A percentile compares a stretch with the other conserved stretches of the same genome.
phyloP scores from a whole-genome alignment of 1,140 invertebrate species.

The Drosophila neocordata region DNA sequence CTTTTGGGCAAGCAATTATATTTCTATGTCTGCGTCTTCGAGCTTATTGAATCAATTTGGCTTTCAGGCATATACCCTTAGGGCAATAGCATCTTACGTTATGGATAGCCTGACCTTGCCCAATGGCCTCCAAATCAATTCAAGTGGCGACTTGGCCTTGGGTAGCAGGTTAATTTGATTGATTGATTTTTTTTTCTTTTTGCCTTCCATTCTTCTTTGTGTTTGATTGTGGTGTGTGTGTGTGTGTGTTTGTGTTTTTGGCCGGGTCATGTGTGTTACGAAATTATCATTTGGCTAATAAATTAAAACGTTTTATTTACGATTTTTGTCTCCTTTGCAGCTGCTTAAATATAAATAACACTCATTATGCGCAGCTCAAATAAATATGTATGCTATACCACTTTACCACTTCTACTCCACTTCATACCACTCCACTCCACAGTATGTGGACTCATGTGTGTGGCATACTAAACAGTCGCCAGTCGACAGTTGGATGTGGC shows the following conservation, averaged over 20 bases:
- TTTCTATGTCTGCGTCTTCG: neutral
- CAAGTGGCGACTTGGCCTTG: conserved; percentile 28
- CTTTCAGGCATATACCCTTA: neutral
- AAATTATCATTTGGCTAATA: conserved; percentile 51
- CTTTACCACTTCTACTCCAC: neutral
- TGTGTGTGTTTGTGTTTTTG: neutral
- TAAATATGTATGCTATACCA: conserved; percentile 45
- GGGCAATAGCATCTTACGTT: conserved; percentile 4
- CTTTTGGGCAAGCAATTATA: conserved; percentile 33
- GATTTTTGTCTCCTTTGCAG: conserved; percentile 55
- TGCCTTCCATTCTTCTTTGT: neutral
- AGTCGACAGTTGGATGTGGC: conserved; percentile 45
- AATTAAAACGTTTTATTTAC: conserved; percentile 57
- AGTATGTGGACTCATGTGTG: conserved; percentile 48
- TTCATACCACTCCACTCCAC: neutral
- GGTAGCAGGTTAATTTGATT: conserved; percentile 52
- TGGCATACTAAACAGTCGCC: conserved; percentile 51
- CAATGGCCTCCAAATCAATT: conserved; percentile 39
- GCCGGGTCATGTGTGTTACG: neutral
- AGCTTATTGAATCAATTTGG: conserved; percentile 36
- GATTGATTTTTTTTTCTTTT: conserved; percentile 26
- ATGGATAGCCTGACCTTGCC: conserved; percentile 32
- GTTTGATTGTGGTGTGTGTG: neutral
- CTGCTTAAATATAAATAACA: conserved; percentile 72
- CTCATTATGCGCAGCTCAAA: conserved; percentile 65